Evolutionary conservation across 1,140 invertebrate genomes (phyloP), one percentile per base, ranked within the genome.

Genomic region (Cherax quadricarinatus): DNA sequence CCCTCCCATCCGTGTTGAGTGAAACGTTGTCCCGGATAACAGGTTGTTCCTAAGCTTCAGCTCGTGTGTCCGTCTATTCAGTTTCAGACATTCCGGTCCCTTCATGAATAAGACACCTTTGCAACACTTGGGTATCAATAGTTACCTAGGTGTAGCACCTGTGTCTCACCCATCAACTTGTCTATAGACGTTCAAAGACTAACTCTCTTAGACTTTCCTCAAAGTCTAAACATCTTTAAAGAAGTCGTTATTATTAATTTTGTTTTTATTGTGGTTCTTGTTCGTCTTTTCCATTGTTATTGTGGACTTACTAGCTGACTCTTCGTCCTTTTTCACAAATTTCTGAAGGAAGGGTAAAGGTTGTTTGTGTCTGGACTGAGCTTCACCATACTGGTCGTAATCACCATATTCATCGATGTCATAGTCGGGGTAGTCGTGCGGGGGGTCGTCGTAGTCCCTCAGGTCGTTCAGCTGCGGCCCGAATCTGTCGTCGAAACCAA

Each of bases 271-370:
- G 30, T 41, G 57, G 16, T 21, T 41, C 30, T 14, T 41, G 30
- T 80, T 30, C 41, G 14, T 51, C 79, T 51, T 24, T 51, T 12
- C 51, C 6, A 12, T n/a, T 18, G 12, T 21, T 12, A 57, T 41
- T 57, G 53, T 57, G 3, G 18, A 90, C 94, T 70, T 93, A 94
- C 92, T 87, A 48, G 84, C 88, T n/a, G 83, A 84, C 51, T 93
- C 92, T 81, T 93, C 92, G 75, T 93, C 92, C 84, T 93, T 93
- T 84, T 93, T 93, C 30, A 89, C 92, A 73, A 93, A 93, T 66
- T 88, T 93, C 85, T 91, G 89, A 24, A 75, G 66, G 66, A 85
- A 84, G 16, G 79, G 88, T 41, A 73, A 84, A 53, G 84, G 51
- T 9, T 80, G 83, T 14, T 70, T 41, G 6, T 16, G 62, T 1